These are phyloP conservation scores for Chlorops oryzae DNA, from an alignment of 1,140 invertebrate genomes.

Conservation along the genomic window DNA sequence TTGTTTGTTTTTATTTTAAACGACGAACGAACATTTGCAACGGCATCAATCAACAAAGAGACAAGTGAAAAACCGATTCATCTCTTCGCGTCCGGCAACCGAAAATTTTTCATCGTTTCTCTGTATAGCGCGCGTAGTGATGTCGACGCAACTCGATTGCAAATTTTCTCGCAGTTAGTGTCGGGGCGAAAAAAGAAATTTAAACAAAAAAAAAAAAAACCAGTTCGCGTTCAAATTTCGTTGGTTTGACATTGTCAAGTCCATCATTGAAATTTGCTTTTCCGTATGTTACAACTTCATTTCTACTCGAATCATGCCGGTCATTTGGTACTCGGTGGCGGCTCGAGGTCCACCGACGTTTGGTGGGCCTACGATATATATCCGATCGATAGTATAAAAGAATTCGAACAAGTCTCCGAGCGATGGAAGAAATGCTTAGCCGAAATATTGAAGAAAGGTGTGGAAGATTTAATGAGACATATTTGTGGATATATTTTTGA, in stretches of 20 bases:
- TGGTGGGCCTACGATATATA: constrained; percentile 62
- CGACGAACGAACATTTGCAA: no score
- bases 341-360: constrained; percentile 21
- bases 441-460: constrained; percentile 67
- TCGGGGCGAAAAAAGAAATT: background rate
- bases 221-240: background rate
- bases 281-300: constrained; percentile 66
- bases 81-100: no score
- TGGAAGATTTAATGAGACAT: background rate
- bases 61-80: no score
- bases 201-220: constrained; percentile 3
- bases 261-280: background rate
- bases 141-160: no score
- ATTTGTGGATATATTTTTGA: background rate
- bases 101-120: no score
- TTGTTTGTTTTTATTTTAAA: no score
- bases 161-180: background rate
- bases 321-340: constrained; percentile 49
- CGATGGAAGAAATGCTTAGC: constrained; percentile 66
- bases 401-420: constrained; percentile 71
- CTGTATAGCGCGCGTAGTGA: no score
- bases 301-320: constrained; percentile 70
- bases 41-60: no score
- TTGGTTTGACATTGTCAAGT: background rate
- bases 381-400: constrained; percentile 74